Percentiles rank a stretch among this genome's conserved stretches.
Evolutionary conservation across 2,888 invertebrate genomes (phyloP).

Genomic region (Ephialtes manifestator): DNA sequence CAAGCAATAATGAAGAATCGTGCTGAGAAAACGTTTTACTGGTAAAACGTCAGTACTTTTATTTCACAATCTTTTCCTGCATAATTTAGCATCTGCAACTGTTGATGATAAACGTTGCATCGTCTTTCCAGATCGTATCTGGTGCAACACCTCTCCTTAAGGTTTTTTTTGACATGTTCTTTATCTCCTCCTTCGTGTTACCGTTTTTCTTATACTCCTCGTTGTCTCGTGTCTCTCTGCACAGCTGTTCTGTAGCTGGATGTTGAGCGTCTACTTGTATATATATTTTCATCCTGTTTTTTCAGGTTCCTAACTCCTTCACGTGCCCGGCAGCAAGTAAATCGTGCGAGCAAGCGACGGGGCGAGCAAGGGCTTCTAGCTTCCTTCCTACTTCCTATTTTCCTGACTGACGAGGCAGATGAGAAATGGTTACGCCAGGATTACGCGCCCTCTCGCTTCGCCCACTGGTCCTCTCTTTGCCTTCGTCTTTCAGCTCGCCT

Average conservation of each 20-base stretch:
- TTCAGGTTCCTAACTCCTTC: slow-evolving; percentile 48
- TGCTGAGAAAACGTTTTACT: neutral
- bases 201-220: slow-evolving; percentile 4
- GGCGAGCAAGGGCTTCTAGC: slow-evolving; percentile 11
- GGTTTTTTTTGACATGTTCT: neutral
- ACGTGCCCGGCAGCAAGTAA: slow-evolving; percentile 46
- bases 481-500: slow-evolving; percentile 29
- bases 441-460: slow-evolving; percentile 64
- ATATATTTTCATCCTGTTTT: slow-evolving; percentile 59
- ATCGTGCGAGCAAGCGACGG: slow-evolving; percentile 51
- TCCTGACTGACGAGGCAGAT: slow-evolving; percentile 66
- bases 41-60: neutral
- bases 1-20: neutral
- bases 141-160: neutral
- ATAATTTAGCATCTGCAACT: neutral
- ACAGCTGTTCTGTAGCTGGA: slow-evolving; percentile 31
- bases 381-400: slow-evolving; percentile 62
- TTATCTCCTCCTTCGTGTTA: slow-evolving; percentile 3
- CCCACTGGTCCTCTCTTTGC: neutral
- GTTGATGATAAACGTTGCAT: neutral
- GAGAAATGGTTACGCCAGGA: slow-evolving; percentile 68
- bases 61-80: neutral
- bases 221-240: slow-evolving; percentile 16
- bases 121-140: slow-evolving; percentile 7
- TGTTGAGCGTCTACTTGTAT: slow-evolving; percentile 48